phyloP scores from a whole-genome alignment of 2,797 vertebrate species.

The Diceros bicornis region DNA sequence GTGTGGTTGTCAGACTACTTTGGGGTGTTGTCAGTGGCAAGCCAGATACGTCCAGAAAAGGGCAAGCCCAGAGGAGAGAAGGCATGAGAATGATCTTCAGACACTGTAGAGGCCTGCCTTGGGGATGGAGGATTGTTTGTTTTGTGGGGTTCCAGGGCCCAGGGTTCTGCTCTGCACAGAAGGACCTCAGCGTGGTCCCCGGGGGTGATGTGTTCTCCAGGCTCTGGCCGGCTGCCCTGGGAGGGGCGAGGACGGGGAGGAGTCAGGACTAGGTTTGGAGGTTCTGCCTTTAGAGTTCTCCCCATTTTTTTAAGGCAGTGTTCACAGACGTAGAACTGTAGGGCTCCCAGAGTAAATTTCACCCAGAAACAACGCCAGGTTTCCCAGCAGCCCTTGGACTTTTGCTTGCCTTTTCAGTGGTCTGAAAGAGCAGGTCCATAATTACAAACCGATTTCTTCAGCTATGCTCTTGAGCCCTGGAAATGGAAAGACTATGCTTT shows the following conservation, averaged over 20 bases:
- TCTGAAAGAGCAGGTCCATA: constrained; percentile 13
- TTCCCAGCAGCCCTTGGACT: neutral
- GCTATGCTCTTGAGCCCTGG: constrained; percentile 42
- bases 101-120: neutral
- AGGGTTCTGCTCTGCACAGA: neutral
- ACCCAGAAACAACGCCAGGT: neutral
- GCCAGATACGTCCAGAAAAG: neutral
- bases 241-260: neutral
- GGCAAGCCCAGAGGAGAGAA: neutral
- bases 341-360: neutral
- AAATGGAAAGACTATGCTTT: neutral
- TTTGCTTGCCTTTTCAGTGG: neutral
- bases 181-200: neutral
- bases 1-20: neutral
- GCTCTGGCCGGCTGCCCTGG: neutral
- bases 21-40: neutral
- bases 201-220: neutral
- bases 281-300: neutral
- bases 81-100: neutral
- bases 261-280: neutral
- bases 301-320: neutral
- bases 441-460: constrained; percentile 51
- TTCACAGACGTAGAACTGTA: neutral
- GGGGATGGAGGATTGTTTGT: neutral
- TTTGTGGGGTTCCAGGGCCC: neutral